A percentile compares a stretch with the other conserved stretches of the same genome.
Conservation (phyloP, 2,888 invertebrate species). For the Chloroclystis v-ata region DNA sequence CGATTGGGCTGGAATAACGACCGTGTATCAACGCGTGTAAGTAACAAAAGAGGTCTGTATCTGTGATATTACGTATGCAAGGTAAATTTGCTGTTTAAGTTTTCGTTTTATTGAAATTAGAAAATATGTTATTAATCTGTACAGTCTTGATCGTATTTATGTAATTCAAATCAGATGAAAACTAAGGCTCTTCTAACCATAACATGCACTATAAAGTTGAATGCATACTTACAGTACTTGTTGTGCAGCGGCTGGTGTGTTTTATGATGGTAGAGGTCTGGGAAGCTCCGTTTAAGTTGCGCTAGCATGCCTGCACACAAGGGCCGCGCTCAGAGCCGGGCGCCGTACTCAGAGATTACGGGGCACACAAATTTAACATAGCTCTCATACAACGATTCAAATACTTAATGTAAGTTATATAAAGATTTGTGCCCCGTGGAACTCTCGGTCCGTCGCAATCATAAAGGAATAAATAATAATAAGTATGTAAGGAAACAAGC, state of each 20-base stretch:
- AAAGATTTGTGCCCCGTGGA: constrained; percentile 25
- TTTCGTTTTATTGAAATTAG: too few species aligned
- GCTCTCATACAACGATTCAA: not conserved
- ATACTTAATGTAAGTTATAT: too few species aligned
- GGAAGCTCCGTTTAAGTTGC: constrained; percentile 92
- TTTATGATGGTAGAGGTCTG: constrained; percentile 88
- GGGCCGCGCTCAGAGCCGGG: constrained; percentile 76
- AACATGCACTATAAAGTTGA: constrained; percentile 56
- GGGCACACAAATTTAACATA: constrained; percentile 25
- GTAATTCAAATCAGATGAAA: constrained; percentile 8
- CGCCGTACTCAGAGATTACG: constrained; percentile 51
- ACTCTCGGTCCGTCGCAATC: constrained; percentile 50
- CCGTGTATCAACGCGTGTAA: not conserved
- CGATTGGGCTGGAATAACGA: constrained; percentile 76
- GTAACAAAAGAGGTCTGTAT: not conserved
- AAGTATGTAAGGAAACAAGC: constrained; percentile 54
- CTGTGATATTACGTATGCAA: not conserved
- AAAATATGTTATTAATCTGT: too few species aligned
- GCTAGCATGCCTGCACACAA: constrained; percentile 90
- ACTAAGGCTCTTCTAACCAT: constrained; percentile 27
- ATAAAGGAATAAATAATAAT: constrained; percentile 56
- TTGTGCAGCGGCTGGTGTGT: constrained; percentile 87
- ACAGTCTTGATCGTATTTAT: constrained; percentile 1
- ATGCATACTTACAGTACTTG: constrained; percentile 80
- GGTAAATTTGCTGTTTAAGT: too few species aligned